These are phyloP conservation scores for Delia radicum DNA, from an alignment of 1,140 invertebrate species.

Conservation along the genomic window DNA sequence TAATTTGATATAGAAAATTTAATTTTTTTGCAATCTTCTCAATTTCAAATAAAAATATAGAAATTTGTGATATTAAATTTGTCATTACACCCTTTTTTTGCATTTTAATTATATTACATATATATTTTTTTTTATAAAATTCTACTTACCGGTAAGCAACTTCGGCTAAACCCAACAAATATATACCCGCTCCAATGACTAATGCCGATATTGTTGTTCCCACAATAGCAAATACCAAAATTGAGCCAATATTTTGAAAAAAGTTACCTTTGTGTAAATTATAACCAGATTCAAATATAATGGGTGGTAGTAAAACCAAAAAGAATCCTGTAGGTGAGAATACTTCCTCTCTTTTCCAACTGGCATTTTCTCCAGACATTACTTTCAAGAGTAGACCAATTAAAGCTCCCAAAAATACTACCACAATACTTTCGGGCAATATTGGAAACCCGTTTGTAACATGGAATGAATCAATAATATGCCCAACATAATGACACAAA, in stretches of 20 bases:
- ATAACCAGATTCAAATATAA: constrained; percentile 98
- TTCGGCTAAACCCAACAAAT: constrained; percentile 85
- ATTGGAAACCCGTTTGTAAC: constrained; percentile 93
- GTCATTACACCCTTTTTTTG: too few relatives aligned
- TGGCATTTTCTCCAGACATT: constrained; percentile 85
- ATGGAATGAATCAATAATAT: constrained; percentile 93
- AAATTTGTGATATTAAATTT: too few relatives aligned
- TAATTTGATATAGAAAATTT: too few relatives aligned
- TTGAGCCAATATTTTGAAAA: constrained; percentile 96
- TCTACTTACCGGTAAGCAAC: constrained; percentile 72
- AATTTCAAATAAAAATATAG: too few relatives aligned
- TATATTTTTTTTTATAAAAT: too few relatives aligned
- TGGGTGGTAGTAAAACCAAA: constrained; percentile 93
- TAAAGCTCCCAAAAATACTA: constrained; percentile 89
- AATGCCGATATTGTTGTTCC: constrained; percentile 95
- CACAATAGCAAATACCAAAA: constrained; percentile 93
- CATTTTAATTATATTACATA: too few relatives aligned
- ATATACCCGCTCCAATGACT: constrained; percentile 88
- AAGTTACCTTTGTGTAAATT: constrained; percentile 99
- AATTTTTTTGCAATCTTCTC: too few relatives aligned
- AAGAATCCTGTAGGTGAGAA: constrained; percentile 98
- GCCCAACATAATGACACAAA: constrained; percentile 88
- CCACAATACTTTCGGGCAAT: constrained; percentile 97
- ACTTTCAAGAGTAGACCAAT: constrained; percentile 91
- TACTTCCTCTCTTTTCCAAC: constrained; percentile 95